A percentile compares a stretch with the other conserved stretches of the same genome.
Conservation (phyloP, 2,888 invertebrate genomes). For the Eupithecia insigniata region DNA sequence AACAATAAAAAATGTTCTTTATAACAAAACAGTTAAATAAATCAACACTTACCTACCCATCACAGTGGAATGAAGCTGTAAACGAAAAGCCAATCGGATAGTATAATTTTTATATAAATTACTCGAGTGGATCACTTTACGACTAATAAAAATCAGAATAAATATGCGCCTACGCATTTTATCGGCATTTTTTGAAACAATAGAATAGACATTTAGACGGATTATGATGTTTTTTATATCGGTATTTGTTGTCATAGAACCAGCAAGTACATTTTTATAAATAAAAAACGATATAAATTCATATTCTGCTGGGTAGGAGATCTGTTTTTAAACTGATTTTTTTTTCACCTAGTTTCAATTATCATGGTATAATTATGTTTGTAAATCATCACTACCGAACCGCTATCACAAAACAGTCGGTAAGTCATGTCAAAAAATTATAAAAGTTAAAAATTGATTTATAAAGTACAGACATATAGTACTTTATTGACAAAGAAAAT, state of each 20-base stretch:
- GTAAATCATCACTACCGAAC: background rate
- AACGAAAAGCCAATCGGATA: constrained; percentile 47
- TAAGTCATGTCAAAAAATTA: background rate
- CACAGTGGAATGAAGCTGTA: constrained; percentile 51
- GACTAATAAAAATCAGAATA: constrained; percentile 55
- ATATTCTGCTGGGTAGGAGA: background rate
- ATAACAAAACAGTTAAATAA: constrained; percentile 37
- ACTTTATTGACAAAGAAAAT: too few species aligned
- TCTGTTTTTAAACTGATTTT: background rate
- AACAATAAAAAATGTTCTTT: constrained; percentile 42
- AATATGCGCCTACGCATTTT: constrained; percentile 54
- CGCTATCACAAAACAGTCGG: background rate
- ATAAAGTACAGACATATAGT: too few species aligned
- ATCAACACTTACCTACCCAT: constrained; percentile 41
- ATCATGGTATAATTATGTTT: background rate
- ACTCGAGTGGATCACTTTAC: constrained; percentile 45
- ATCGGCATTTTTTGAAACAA: constrained; percentile 48
- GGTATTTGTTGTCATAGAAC: background rate
- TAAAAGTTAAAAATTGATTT: background rate
- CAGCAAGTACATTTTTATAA: background rate
- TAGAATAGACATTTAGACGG: constrained; percentile 50
- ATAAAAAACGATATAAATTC: background rate
- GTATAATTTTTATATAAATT: constrained; percentile 50
- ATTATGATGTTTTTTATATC: constrained; percentile 2
- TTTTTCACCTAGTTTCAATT: background rate